Evolutionary conservation across 2,888 invertebrate species (phyloP), one percentile per base, ranked within the genome.

Genomic region (Didymodactylos carnosus): DNA sequence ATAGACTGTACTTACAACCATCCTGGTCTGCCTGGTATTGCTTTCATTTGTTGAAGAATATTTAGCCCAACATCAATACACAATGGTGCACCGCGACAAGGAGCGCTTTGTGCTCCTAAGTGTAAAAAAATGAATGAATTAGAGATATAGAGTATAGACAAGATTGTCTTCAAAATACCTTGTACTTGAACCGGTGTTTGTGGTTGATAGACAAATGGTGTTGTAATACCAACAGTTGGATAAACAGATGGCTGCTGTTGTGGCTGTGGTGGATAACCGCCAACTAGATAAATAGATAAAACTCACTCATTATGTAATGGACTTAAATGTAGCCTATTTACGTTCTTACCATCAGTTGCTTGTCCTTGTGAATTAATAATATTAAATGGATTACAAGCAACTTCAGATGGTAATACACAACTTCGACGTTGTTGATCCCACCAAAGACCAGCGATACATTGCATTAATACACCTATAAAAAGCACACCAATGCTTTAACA

Each of bases 341-440:
- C 6, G 29, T 29, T 53, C 29, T 62, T 62, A 10, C 35, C 62
- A 8, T n/a, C 11, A 35, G n/a, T 19, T 19, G 35, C 2, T 70
- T 70, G 41, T 19, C 71, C 71, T 35, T 71, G 71, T 3, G 41
- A 46, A 39, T 75, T 72, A 27, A 75, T 69, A n/a, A 75, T 71
- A 40, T 75, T 49, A 25, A 51, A 69, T 41, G 75, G 75, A 27
- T 75, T 69, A 70, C 75, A 75, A 7, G 72, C 29, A 19, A 71
- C 72, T 46, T 75, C 75, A 27, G 72, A 51, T n/a, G 75, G 75
- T 27, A 43, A 41, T n/a, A 75, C 75, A 72, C 75, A 75, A 69
- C 69, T 75, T 41, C 72, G 46, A 35, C 43, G 41, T 23, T 72
- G 46, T 51, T 75, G 75, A 72, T 75, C 75, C 75, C 75, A 75